Evolutionary conservation across 2,888 invertebrate species (phyloP).

Genomic region (Sclerodermus sp.): DNA sequence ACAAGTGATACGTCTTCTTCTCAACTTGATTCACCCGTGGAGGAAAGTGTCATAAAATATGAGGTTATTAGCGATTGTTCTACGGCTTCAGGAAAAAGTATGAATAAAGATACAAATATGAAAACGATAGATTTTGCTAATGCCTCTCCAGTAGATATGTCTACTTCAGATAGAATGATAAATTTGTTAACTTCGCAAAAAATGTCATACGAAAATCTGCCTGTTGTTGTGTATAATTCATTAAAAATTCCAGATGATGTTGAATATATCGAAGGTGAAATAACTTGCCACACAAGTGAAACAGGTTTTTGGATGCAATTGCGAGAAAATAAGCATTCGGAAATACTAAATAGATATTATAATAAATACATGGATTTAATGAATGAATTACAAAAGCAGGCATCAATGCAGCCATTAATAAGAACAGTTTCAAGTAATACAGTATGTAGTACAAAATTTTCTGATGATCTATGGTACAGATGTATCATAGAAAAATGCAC

Average conservation of each 20-base stretch:
- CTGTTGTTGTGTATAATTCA: slow-evolving; percentile 5
- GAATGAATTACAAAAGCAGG: slow-evolving; percentile 60
- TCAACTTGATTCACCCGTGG: too few relatives aligned
- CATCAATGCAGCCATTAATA: slow-evolving; percentile 56
- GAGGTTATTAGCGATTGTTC: slow-evolving; percentile 12
- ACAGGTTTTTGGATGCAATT: slow-evolving; percentile 15
- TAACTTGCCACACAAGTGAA: slow-evolving; percentile 4
- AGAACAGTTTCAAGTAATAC: slow-evolving; percentile 41
- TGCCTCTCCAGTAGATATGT: slow-evolving; percentile 10
- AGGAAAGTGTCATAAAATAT: not conserved
- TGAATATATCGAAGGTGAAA: slow-evolving; percentile 22
- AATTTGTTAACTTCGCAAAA: slow-evolving; percentile 10
- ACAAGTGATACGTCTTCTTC: too few relatives aligned
- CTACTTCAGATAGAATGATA: not conserved
- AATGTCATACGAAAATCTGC: slow-evolving; percentile 10
- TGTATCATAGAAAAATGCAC: slow-evolving; percentile 63
- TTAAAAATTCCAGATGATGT: slow-evolving; percentile 19
- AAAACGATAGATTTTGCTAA: slow-evolving; percentile 14
- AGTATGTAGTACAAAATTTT: slow-evolving; percentile 69
- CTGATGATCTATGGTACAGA: slow-evolving; percentile 73
- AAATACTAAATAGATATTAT: slow-evolving; percentile 19
- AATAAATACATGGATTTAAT: slow-evolving; percentile 59
- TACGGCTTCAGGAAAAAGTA: not conserved
- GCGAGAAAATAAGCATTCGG: slow-evolving; percentile 17
- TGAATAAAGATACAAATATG: not conserved